These are phyloP conservation scores for Falco naumanni DNA, from an alignment of 2,797 vertebrate genomes.

Conservation along the genomic window DNA sequence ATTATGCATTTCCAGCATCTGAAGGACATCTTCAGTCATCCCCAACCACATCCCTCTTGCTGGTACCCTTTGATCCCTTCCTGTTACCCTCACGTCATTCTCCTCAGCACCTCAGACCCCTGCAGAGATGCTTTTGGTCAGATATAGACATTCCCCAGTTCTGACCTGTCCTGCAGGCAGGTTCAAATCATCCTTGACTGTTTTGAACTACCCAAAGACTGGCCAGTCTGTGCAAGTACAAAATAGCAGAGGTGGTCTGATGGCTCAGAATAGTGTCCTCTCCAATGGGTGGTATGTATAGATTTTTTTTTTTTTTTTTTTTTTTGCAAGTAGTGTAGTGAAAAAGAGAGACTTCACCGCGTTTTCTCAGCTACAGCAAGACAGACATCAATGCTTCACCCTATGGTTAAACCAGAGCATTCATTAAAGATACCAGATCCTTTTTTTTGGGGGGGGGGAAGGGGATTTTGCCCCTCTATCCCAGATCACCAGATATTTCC, in stretches of 20 bases:
- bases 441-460: neutral
- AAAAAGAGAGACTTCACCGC: neutral
- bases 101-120: neutral
- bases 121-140: neutral
- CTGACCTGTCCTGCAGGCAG: neutral
- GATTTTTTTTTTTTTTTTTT: neutral
- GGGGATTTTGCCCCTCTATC: neutral
- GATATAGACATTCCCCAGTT: neutral
- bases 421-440: neutral
- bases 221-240: neutral
- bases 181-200: neutral
- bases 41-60: neutral
- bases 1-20: neutral
- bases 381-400: neutral
- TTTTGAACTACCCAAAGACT: neutral
- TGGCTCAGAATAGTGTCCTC: neutral
- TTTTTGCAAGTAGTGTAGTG: neutral
- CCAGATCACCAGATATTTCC: neutral
- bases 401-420: neutral
- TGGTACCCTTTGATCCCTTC: neutral
- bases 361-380: neutral
- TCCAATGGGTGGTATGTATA: rapidly evolving
- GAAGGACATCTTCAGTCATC: neutral
- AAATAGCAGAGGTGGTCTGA: neutral
- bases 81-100: rapidly evolving